These are phyloP conservation scores for Hemaris fuciformis DNA, from an alignment of 2,888 invertebrate species.

Conservation along the genomic window DNA sequence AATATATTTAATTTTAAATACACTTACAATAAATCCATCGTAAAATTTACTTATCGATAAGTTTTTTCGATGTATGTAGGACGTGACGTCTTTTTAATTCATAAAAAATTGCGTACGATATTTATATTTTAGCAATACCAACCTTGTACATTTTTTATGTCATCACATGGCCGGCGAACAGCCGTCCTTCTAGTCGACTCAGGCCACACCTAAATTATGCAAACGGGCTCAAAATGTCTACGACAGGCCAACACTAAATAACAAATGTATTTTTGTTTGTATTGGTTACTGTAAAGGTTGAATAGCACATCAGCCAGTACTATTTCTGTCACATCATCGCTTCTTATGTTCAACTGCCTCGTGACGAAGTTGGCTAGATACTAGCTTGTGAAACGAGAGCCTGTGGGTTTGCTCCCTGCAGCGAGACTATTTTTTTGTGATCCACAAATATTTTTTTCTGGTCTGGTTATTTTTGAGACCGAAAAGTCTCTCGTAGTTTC, in stretches of 20 bases:
- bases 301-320: neutral
- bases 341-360: too few species aligned
- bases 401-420: too few species aligned
- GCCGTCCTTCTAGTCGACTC: neutral
- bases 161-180: neutral
- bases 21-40: too few species aligned
- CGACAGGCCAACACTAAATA: neutral
- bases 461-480: too few species aligned
- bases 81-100: neutral
- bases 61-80: neutral
- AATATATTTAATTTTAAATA: too few species aligned
- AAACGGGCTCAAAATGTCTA: neutral
- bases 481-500: too few species aligned
- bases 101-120: neutral
- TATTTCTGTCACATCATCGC: neutral
- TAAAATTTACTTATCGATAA: too few species aligned
- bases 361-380: too few species aligned
- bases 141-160: neutral
- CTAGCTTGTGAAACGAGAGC: too few species aligned
- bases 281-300: neutral
- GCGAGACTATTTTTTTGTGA: too few species aligned
- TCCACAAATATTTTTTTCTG: too few species aligned
- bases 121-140: neutral
- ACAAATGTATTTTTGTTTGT: neutral
- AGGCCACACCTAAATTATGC: neutral